Evolutionary conservation across 2,888 invertebrate species (phyloP).

Genomic region (Apamea anceps): DNA sequence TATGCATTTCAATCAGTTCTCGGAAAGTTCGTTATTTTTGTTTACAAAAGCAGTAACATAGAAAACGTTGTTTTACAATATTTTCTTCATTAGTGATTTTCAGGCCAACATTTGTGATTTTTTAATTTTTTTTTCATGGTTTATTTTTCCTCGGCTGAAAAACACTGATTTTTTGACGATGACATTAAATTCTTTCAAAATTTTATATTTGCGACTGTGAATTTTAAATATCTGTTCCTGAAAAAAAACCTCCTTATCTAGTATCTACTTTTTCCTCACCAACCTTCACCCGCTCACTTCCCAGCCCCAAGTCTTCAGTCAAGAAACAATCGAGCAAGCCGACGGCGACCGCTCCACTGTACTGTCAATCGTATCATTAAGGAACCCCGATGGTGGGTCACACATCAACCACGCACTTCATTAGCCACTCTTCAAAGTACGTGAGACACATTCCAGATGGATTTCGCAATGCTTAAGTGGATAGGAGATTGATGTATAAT

Average conservation of each 20-base stretch:
- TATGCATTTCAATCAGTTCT: neutral
- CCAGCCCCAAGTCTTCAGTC: slow-evolving; percentile 75
- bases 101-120: neutral
- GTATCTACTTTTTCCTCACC: neutral
- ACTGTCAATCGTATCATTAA: slow-evolving; percentile 89
- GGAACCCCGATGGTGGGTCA: slow-evolving; percentile 81
- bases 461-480: slow-evolving; percentile 81
- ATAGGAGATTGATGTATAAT: slow-evolving; percentile 86
- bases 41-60: neutral
- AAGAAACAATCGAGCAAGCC: slow-evolving; percentile 85
- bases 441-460: slow-evolving; percentile 86
- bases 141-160: neutral
- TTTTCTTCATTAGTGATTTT: neutral
- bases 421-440: slow-evolving; percentile 82
- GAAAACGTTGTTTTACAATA: neutral
- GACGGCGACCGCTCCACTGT: slow-evolving; percentile 84
- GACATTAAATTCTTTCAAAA: too few relatives aligned
- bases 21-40: neutral
- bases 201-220: neutral
- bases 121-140: neutral
- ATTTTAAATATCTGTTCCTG: neutral
- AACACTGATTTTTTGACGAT: neutral
- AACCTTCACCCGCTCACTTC: slow-evolving; percentile 64
- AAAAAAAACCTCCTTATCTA: neutral
- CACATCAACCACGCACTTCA: slow-evolving; percentile 87